phyloP scores from a whole-genome alignment of 2,113 vertebrate species.

The Microcebus ravelobensis region DNA sequence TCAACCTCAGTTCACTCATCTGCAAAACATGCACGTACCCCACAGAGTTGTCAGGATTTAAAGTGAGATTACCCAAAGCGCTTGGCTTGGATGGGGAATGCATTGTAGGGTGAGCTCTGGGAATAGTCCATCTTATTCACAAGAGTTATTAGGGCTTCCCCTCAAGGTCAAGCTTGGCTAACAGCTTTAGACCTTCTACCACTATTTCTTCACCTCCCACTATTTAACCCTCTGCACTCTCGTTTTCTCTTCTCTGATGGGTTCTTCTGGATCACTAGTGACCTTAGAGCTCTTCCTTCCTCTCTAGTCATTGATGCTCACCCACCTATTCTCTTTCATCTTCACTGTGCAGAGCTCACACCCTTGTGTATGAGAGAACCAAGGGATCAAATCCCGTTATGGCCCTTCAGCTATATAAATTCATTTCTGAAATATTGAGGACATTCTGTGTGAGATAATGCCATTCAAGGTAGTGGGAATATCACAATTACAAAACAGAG shows the following conservation, averaged over 20 bases:
- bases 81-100: neutral
- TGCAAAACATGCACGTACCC: neutral
- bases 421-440: neutral
- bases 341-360: neutral
- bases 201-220: neutral
- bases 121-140: neutral
- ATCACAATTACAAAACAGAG: neutral
- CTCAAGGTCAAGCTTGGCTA: neutral
- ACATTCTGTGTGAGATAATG: neutral
- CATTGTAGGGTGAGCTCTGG: neutral
- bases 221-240: neutral
- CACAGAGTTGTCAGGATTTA: neutral
- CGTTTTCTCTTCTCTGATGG: neutral
- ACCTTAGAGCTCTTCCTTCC: neutral
- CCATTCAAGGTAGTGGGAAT: neutral
- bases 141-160: neutral
- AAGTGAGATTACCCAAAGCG: neutral
- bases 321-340: neutral
- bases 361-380: neutral
- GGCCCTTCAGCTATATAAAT: neutral
- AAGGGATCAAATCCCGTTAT: neutral
- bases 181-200: neutral
- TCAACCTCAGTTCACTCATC: neutral
- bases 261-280: neutral
- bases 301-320: neutral